Evolutionary conservation across 64 coral and sea anemone genomes (phyloP), one percentile per base, ranked within the genome.

Genomic region (Anthopleura sola): DNA sequence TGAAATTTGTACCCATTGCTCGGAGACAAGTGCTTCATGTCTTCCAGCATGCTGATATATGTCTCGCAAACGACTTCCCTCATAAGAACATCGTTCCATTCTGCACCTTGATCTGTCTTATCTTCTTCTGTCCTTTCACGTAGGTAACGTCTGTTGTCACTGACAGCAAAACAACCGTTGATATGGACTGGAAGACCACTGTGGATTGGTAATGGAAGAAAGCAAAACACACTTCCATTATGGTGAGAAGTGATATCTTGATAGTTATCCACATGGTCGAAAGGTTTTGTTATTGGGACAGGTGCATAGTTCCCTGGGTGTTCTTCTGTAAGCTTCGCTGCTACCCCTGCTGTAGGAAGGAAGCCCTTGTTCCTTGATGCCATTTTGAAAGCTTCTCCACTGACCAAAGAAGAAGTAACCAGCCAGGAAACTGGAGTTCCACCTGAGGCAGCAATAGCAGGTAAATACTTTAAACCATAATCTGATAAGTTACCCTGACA

Each of bases 111-210:
- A 40, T 85, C 76, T 40, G 46, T 49, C 46, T 95, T 95, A 60
- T 95, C 93, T 58, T 95, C 93, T 48, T 86, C 82, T 23, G 86
- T 81, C 34, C 76, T 88, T 78, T 95, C 89, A 19, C 83, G 77
- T 26, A 95, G 78, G 58, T 85, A 55, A 20, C 89, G 86, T 75
- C 93, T 88, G 83, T 86, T 95, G 31, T 89, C 86, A 8, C 82
- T 78, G 13, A 91, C 86, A 24, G 89, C 93, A 91, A 95, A 95
- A 6, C 89, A 86, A 37, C 89, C 93, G 83, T 95, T 95, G 32
- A 95, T 84, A 75, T 95, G 93, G 37, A 95, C 76, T 11, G 93
- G 93, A 64, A 95, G 89, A 23, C 93, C 93, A 49, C 89, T 91
- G n/a, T 57, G 56, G 10, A 95, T 84, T 5, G 93, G 93, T 26